Evolutionary conservation across 2,888 invertebrate genomes (phyloP).

Genomic region (Drosophila colorata): DNA sequence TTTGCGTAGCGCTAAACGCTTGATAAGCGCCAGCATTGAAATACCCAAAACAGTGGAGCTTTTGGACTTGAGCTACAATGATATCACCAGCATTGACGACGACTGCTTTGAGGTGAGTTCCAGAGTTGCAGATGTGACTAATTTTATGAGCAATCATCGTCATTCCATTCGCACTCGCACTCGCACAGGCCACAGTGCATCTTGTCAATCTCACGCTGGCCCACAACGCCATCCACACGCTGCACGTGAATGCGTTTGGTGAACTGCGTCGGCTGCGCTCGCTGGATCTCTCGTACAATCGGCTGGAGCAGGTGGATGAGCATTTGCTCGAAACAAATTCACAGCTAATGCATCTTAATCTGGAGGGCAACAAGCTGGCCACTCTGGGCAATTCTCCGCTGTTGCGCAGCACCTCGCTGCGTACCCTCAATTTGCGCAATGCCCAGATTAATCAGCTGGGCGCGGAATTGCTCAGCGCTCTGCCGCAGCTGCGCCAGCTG

Average conservation of each 20-base stretch:
- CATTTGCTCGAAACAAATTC: conserved; percentile 87
- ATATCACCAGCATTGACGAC: conserved; percentile 88
- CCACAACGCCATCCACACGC: conserved; percentile 88
- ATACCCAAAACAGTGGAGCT: conserved; percentile 87
- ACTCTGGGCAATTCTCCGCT: conserved; percentile 86
- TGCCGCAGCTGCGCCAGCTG: conserved; percentile 87
- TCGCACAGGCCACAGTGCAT: conserved; percentile 69
- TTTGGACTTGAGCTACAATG: conserved; percentile 88
- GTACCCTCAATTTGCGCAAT: conserved; percentile 87
- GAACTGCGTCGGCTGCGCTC: conserved; percentile 86
- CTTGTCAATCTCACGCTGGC: conserved; percentile 83
- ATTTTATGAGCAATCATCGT: not conserved
- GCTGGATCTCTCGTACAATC: conserved; percentile 88
- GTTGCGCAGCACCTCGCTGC: conserved; percentile 86
- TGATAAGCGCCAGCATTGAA: conserved; percentile 87
- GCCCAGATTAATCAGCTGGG: conserved; percentile 87
- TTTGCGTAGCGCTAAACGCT: conserved; percentile 86
- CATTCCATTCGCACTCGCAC: not conserved
- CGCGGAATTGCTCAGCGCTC: conserved; percentile 86
- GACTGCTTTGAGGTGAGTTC: conserved; percentile 87
- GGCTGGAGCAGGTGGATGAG: conserved; percentile 87
- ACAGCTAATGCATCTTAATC: conserved; percentile 86
- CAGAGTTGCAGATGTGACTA: not conserved
- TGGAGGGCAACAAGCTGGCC: conserved; percentile 88
- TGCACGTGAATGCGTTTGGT: conserved; percentile 88